phyloP scores from a whole-genome alignment of 2,888 invertebrate species.

The Nemurella pictetii region DNA sequence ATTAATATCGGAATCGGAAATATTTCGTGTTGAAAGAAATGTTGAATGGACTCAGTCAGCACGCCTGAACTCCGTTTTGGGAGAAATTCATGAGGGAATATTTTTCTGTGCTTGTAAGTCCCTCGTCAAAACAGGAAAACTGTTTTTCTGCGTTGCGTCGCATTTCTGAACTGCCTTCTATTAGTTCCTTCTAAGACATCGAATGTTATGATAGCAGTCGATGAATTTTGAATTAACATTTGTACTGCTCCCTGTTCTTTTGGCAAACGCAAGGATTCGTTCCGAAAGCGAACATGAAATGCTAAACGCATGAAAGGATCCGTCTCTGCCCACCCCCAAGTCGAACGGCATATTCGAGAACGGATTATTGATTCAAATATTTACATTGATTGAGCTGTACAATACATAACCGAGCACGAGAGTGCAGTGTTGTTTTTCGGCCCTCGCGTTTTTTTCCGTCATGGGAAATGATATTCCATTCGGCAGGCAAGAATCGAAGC shows the following conservation, averaged over 20 bases:
- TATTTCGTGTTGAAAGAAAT: neutral
- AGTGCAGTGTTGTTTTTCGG: neutral
- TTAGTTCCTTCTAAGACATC: neutral
- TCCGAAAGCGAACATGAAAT: neutral
- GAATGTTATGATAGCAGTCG: neutral
- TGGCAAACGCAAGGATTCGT: neutral
- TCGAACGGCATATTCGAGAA: neutral
- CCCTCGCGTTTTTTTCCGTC: neutral
- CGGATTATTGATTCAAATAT: neutral
- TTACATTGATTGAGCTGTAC: neutral
- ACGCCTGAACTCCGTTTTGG: neutral
- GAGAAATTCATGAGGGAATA: neutral
- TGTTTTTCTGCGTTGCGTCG: neutral
- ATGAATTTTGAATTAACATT: neutral
- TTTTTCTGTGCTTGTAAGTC: neutral
- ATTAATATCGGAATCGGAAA: neutral
- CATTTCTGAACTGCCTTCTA: neutral
- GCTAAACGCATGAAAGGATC: neutral
- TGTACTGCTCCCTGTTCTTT: neutral
- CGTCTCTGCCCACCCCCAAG: neutral
- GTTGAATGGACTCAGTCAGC: neutral
- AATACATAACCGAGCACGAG: neutral
- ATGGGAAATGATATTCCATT: neutral
- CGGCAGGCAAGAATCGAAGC: neutral
- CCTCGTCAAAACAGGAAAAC: neutral